These are phyloP conservation scores for Eupithecia subfuscata DNA, from an alignment of 2,888 invertebrate genomes.

Conservation along the genomic window DNA sequence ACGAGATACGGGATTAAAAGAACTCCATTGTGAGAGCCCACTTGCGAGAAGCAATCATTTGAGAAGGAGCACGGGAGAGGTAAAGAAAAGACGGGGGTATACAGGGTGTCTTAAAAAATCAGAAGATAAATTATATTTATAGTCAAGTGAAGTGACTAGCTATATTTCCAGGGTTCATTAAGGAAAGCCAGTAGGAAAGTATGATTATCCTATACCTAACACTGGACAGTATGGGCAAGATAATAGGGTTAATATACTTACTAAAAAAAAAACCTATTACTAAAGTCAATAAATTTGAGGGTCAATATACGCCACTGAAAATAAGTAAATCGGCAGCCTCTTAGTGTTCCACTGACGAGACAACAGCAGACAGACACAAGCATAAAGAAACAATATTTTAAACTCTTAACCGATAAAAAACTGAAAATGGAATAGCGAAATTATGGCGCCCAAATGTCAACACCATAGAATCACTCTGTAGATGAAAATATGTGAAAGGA, in stretches of 20 bases:
- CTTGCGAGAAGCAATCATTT: conserved; percentile 51
- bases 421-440: background rate
- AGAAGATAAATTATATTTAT: background rate
- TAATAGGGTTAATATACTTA: background rate
- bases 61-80: conserved; percentile 44
- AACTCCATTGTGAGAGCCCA: conserved; percentile 65
- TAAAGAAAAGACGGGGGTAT: conserved; percentile 31
- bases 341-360: background rate
- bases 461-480: conserved; percentile 21
- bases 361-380: background rate
- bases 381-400: background rate
- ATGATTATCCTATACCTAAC: no score
- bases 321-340: background rate
- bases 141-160: background rate
- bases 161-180: background rate
- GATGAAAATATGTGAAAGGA: conserved; percentile 30
- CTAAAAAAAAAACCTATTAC: no score
- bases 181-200: no score
- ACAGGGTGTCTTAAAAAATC: conserved; percentile 17
- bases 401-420: background rate
- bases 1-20: conserved; percentile 73
- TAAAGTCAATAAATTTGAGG: no score
- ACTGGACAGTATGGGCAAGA: background rate
- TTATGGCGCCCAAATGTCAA: background rate
- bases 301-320: background rate